phyloP scores from a whole-genome alignment of 2,797 vertebrate species.

The Danionella dracula region DNA sequence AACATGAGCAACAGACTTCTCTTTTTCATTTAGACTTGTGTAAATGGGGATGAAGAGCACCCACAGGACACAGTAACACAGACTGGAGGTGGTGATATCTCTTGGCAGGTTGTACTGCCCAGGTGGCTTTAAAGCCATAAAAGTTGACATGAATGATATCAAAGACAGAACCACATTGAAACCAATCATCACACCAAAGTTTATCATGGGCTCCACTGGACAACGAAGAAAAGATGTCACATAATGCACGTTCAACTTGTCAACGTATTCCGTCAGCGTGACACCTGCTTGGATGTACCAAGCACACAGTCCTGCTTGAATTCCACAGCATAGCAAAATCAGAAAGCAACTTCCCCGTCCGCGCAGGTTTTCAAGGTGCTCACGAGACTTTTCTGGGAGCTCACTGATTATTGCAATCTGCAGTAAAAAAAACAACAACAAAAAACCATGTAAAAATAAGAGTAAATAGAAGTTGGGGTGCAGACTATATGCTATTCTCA shows the following conservation, averaged over 20 bases:
- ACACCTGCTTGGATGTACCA: conserved; percentile 55
- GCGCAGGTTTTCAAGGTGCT: conserved; percentile 54
- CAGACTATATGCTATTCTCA: background rate
- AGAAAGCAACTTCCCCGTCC: conserved; percentile 58
- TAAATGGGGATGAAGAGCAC: conserved; percentile 78
- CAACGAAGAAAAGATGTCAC: conserved; percentile 55
- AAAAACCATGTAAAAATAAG: too few relatives aligned
- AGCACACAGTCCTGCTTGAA: conserved; percentile 61
- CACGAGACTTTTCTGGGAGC: conserved; percentile 57
- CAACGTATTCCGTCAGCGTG: conserved; percentile 45
- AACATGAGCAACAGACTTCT: conserved; percentile 66
- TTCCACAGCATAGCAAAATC: conserved; percentile 58
- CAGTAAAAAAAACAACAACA: conserved; percentile 2
- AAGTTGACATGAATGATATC: conserved; percentile 81
- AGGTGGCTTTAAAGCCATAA: conserved; percentile 72
- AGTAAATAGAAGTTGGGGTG: background rate
- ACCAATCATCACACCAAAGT: conserved; percentile 69
- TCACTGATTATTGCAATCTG: conserved; percentile 68
- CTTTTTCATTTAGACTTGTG: conserved; percentile 52
- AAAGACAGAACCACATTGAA: conserved; percentile 67
- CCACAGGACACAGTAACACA: conserved; percentile 76
- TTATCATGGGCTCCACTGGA: conserved; percentile 56
- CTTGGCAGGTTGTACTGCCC: conserved; percentile 76
- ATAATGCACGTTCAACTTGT: conserved; percentile 55
- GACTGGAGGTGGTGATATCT: conserved; percentile 76